These are phyloP conservation scores for Orius insidiosus DNA, from an alignment of 1,140 invertebrate genomes.

Conservation along the genomic window DNA sequence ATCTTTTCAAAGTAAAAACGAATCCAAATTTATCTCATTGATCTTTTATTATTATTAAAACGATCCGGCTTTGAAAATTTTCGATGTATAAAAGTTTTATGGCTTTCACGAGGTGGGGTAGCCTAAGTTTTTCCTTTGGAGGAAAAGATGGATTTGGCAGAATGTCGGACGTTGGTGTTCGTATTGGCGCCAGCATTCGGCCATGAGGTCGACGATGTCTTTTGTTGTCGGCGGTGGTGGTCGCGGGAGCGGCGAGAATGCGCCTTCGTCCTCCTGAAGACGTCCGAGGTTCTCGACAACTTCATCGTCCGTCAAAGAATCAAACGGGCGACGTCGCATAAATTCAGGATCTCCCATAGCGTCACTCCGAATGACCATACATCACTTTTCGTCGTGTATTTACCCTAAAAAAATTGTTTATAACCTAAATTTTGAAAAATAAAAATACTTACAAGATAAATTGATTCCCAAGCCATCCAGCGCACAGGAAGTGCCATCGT, in stretches of 20 bases:
- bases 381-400: conserved; percentile 34
- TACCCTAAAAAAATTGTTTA: conserved; percentile 36
- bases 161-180: conserved; percentile 65
- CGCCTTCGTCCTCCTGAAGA: conserved; percentile 36
- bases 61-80: too few species aligned
- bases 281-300: conserved; percentile 53
- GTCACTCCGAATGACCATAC: conserved; percentile 63
- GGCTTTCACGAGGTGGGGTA: too few species aligned
- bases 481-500: conserved; percentile 62
- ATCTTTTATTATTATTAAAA: too few species aligned
- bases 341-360: conserved; percentile 55
- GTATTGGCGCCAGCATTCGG: conserved; percentile 73
- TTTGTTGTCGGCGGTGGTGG: conserved; percentile 39
- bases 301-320: conserved; percentile 47
- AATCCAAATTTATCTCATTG: too few species aligned
- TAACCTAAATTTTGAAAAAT: neutral
- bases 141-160: conserved; percentile 68
- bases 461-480: conserved; percentile 78
- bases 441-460: conserved; percentile 37
- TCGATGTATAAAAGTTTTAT: too few species aligned
- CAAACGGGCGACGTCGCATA: conserved; percentile 50
- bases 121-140: conserved; percentile 67
- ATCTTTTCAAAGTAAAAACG: too few species aligned
- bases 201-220: conserved; percentile 54
- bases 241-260: conserved; percentile 44